These are phyloP conservation scores for Diplogasteroides magnus DNA, from an alignment of 1,140 invertebrate species.

Conservation along the genomic window DNA sequence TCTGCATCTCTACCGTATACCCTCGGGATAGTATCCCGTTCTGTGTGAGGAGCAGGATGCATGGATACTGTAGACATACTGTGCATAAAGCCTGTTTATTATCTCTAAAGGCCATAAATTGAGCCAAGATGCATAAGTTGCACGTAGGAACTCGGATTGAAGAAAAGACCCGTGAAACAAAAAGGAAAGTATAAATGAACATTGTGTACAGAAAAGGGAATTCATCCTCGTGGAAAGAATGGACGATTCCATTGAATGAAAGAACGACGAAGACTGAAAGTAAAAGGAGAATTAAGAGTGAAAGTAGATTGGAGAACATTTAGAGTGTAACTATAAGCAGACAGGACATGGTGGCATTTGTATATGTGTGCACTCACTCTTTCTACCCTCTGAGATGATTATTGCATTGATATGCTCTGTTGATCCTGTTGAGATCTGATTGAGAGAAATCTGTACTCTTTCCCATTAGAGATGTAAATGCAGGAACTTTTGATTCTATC, in stretches of 20 bases:
- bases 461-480: conserved; percentile 49
- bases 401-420: conserved; percentile 47
- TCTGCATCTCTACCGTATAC: too few relatives aligned
- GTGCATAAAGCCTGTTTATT: too few relatives aligned
- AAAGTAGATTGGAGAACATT: background rate
- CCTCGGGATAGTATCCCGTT: too few relatives aligned
- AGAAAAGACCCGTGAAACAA: too few relatives aligned
- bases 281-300: background rate
- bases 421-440: conserved; percentile 50
- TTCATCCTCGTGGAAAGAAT: background rate
- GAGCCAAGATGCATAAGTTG: too few relatives aligned
- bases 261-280: background rate
- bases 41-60: too few relatives aligned
- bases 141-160: too few relatives aligned
- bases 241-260: background rate
- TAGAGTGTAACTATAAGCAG: background rate
- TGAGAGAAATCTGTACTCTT: conserved; percentile 52
- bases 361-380: background rate
- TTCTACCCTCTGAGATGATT: conserved; percentile 4
- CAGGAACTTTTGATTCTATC: conserved; percentile 43
- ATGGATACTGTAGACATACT: too few relatives aligned
- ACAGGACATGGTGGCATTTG: background rate
- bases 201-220: background rate
- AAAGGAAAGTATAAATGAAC: background rate
- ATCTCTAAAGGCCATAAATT: too few relatives aligned